These are phyloP conservation scores for Chaitophorus viminalis DNA, from an alignment of 2,888 invertebrate genomes.

Conservation along the genomic window DNA sequence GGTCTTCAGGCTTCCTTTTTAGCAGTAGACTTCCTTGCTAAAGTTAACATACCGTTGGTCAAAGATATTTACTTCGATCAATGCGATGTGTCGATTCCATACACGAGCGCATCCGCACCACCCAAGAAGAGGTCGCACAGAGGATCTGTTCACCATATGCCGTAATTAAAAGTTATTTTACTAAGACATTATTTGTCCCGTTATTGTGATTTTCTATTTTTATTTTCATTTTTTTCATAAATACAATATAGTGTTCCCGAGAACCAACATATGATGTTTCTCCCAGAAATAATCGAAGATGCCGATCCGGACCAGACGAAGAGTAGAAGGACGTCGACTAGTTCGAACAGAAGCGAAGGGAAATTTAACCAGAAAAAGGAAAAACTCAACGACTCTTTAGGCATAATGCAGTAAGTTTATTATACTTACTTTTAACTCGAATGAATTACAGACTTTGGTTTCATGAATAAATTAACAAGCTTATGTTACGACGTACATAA, in stretches of 20 bases:
- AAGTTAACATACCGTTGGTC: slow-evolving; percentile 70
- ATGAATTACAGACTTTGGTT: not conserved
- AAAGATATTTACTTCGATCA: slow-evolving; percentile 71
- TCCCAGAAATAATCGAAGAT: slow-evolving; percentile 71
- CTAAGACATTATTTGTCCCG: not conserved
- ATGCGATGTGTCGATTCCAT: slow-evolving; percentile 69
- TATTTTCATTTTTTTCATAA: slow-evolving; percentile 7
- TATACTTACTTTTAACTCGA: not conserved
- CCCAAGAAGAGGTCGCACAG: slow-evolving; percentile 72
- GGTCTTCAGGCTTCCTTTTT: slow-evolving; percentile 70
- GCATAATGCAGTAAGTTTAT: slow-evolving; percentile 44
- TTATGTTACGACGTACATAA: too few species aligned
- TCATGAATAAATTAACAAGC: too few species aligned
- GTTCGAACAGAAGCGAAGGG: slow-evolving; percentile 38
- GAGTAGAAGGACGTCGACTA: slow-evolving; percentile 13
- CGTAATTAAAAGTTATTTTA: slow-evolving; percentile 67
- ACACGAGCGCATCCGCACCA: slow-evolving; percentile 71
- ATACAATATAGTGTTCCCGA: slow-evolving; percentile 69
- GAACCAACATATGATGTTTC: slow-evolving; percentile 71
- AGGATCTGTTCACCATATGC: slow-evolving; percentile 72
- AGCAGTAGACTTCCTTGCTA: slow-evolving; percentile 71
- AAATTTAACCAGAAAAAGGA: slow-evolving; percentile 2
- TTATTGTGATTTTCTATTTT: not conserved
- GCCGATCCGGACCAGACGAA: slow-evolving; percentile 66
- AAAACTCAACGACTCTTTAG: slow-evolving; percentile 26